Conservation (phyloP, 2,113 vertebrate species). For the Caranx ignobilis region DNA sequence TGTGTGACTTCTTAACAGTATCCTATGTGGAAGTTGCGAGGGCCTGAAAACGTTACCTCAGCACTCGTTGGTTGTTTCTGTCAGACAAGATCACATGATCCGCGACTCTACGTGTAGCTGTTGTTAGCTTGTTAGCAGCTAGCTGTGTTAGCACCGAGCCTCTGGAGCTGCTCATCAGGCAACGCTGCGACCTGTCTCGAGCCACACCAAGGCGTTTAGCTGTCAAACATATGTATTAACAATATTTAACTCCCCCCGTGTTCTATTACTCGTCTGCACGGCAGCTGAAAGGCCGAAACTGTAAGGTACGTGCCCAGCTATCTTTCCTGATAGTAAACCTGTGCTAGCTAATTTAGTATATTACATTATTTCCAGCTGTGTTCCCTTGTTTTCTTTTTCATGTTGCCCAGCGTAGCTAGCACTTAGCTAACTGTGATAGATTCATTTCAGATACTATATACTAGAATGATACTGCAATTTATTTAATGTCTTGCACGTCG, state of each 20-base stretch:
- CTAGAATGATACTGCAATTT: not conserved
- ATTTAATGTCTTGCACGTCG: not conserved
- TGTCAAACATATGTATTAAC: slow-evolving; percentile 34
- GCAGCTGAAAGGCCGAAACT: not conserved
- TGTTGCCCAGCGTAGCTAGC: slow-evolving; percentile 35
- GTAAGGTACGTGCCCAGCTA: slow-evolving; percentile 41
- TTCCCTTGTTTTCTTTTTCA: slow-evolving; percentile 28
- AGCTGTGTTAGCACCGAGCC: slow-evolving; percentile 43
- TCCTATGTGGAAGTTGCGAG: not conserved
- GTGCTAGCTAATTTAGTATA: not conserved
- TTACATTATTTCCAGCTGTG: slow-evolving; percentile 33
- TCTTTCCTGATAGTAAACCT: not conserved
- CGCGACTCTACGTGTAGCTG: not conserved
- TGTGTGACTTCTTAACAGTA: not conserved
- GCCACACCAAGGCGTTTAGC: slow-evolving; percentile 4
- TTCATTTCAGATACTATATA: too few species aligned
- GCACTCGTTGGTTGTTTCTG: slow-evolving; percentile 13
- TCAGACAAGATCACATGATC: slow-evolving; percentile 69
- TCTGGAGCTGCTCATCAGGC: slow-evolving; percentile 52
- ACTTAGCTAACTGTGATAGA: not conserved
- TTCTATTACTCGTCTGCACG: not conserved
- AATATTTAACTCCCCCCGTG: not conserved
- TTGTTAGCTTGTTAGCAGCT: slow-evolving; percentile 63
- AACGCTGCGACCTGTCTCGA: slow-evolving; percentile 28
- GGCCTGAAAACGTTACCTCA: not conserved